Evolutionary conservation across 1,140 invertebrate species (phyloP).

Genomic region (Hycleus phaleratus): DNA sequence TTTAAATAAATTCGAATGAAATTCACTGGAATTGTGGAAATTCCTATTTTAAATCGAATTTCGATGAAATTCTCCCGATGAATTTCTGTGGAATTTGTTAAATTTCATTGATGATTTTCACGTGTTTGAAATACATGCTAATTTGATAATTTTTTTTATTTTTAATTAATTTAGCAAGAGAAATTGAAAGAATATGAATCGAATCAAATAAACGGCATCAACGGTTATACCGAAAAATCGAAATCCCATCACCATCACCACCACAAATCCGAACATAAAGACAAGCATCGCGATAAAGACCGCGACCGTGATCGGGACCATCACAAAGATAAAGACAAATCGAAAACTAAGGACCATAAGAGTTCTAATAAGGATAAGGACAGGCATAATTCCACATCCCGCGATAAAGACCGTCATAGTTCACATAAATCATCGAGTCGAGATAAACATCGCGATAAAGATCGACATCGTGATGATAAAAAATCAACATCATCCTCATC

Average conservation of each 20-base stretch:
- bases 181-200: slow-evolving; percentile 36
- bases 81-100: background rate
- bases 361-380: slow-evolving; percentile 42
- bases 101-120: slow-evolving; percentile 5
- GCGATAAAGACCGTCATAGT: slow-evolving; percentile 34
- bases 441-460: slow-evolving; percentile 38
- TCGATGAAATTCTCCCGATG: background rate
- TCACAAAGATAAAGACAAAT: slow-evolving; percentile 47
- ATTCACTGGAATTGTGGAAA: background rate
- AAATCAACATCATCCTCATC: slow-evolving; percentile 36
- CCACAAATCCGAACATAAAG: slow-evolving; percentile 63
- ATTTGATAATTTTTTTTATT: background rate
- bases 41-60: background rate
- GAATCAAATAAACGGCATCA: slow-evolving; percentile 60
- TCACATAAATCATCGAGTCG: slow-evolving; percentile 55
- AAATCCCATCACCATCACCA: slow-evolving; percentile 38
- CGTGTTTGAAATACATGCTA: slow-evolving; percentile 1
- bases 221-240: slow-evolving; percentile 57
- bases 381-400: slow-evolving; percentile 35
- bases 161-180: slow-evolving; percentile 12
- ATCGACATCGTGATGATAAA: slow-evolving; percentile 40
- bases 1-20: background rate
- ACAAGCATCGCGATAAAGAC: slow-evolving; percentile 52
- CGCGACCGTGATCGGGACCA: background rate
- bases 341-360: slow-evolving; percentile 59